Conservation (phyloP, 2,888 invertebrate genomes). For the Stenurella melanura region DNA sequence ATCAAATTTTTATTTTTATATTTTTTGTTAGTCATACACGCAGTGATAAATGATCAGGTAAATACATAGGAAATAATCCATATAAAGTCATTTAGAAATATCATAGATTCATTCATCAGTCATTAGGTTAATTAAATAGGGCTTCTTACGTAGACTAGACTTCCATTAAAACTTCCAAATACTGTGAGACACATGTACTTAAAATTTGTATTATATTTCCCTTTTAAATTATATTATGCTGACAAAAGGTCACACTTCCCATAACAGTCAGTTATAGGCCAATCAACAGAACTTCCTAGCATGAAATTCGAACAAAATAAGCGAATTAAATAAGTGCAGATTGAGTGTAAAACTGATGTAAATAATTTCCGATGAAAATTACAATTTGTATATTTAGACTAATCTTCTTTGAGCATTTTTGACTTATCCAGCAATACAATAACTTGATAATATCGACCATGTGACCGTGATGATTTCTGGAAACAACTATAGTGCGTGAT, state of each 20-base stretch:
- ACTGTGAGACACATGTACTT: conserved; percentile 50
- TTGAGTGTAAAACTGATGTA: too few species aligned
- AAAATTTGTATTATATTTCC: conserved; percentile 41
- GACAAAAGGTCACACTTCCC: neutral
- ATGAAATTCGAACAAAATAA: too few species aligned
- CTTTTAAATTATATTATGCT: conserved; percentile 14
- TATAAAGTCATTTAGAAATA: conserved; percentile 41
- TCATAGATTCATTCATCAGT: conserved; percentile 57
- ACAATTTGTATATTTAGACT: too few species aligned
- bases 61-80: conserved; percentile 44
- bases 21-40: conserved; percentile 53
- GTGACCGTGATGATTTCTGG: too few species aligned
- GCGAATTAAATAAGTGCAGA: too few species aligned
- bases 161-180: conserved; percentile 62
- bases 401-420: too few species aligned
- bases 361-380: too few species aligned
- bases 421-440: too few species aligned
- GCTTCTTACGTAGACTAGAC: conserved; percentile 64
- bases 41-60: conserved; percentile 64
- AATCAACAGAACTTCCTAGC: too few species aligned
- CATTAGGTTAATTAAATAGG: conserved; percentile 63
- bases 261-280: neutral
- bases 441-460: too few species aligned
- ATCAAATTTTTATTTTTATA: conserved; percentile 54
- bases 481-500: too few species aligned